phyloP scores from a whole-genome alignment of 2,888 invertebrate species.

The Rhimphoctona megacephalus region DNA sequence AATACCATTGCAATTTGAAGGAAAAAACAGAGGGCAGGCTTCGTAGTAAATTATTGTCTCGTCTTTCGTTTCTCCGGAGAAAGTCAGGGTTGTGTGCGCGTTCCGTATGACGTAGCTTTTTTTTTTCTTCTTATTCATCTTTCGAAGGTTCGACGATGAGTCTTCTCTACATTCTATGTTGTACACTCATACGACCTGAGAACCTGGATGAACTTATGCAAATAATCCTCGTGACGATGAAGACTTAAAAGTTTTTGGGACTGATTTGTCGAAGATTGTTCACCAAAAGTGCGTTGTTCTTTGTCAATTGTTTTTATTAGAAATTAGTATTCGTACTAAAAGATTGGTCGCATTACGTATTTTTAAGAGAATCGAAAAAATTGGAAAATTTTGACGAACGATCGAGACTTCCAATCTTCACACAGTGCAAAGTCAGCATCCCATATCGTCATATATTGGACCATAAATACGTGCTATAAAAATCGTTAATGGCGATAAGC shows the following conservation, averaged over 20 bases:
- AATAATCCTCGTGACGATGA: background rate
- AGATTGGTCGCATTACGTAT: background rate
- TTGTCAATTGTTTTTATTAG: background rate
- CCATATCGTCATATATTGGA: background rate
- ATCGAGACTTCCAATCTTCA: background rate
- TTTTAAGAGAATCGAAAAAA: background rate
- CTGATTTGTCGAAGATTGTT: background rate
- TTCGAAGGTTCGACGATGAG: constrained; percentile 20
- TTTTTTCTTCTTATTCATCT: constrained; percentile 20
- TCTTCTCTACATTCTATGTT: constrained; percentile 8
- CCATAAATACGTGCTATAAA: background rate
- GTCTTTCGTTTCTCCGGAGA: constrained; percentile 62
- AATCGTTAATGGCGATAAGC: background rate
- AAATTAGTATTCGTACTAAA: background rate
- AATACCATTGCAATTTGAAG: constrained; percentile 45
- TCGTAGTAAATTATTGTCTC: constrained; percentile 37
- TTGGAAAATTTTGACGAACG: background rate
- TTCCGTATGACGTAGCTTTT: constrained; percentile 61
- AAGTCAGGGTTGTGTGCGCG: constrained; percentile 57
- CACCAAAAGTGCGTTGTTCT: background rate
- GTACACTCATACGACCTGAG: background rate
- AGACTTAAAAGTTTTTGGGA: background rate
- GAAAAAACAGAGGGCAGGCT: constrained; percentile 14
- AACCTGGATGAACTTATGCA: background rate
- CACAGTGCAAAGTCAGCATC: background rate